phyloP scores from a whole-genome alignment of 2,888 invertebrate species.

The Leucophenga montana region DNA sequence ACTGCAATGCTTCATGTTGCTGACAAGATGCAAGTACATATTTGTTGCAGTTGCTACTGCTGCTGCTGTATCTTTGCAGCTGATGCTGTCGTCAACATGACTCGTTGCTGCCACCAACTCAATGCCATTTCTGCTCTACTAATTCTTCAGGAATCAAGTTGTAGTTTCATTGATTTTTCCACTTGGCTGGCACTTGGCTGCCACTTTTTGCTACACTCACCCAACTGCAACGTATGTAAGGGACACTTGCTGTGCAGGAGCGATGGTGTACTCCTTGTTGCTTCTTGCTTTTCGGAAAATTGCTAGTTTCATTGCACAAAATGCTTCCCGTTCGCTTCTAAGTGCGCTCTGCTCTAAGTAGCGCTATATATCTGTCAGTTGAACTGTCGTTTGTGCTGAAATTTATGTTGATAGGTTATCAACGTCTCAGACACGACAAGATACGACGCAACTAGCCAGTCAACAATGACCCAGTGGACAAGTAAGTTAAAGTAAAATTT shows the following conservation, averaged over 20 bases:
- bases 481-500: no score
- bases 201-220: no score
- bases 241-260: not conserved
- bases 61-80: not conserved
- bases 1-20: conserved; percentile 9
- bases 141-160: not conserved
- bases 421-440: not conserved
- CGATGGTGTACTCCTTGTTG: not conserved
- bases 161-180: conserved; percentile 23
- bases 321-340: no score
- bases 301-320: no score
- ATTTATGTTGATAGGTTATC: conserved; percentile 20
- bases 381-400: not conserved
- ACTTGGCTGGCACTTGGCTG: not conserved
- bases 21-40: conserved; percentile 1
- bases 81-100: conserved; percentile 19
- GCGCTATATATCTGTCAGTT: conserved; percentile 11
- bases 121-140: not conserved
- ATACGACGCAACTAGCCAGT: not conserved
- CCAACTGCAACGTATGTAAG: no score
- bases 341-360: conserved; percentile 1
- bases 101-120: not conserved
- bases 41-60: no score
- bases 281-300: not conserved
- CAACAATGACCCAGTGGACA: conserved; percentile 15